These are phyloP conservation scores for Crepidodera aurea DNA, from an alignment of 2,888 invertebrate genomes.

Conservation along the genomic window DNA sequence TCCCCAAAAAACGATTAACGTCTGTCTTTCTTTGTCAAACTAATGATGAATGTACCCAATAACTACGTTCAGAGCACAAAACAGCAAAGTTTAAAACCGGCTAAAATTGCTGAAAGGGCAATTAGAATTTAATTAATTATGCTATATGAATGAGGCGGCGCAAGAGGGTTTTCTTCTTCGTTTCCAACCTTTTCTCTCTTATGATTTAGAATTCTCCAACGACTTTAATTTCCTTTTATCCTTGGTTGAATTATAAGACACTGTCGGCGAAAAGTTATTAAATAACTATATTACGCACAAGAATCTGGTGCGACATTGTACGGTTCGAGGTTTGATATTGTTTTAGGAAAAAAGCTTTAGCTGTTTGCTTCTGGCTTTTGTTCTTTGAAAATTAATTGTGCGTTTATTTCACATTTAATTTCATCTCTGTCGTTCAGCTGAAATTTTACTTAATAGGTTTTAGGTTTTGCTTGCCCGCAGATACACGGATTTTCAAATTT, in stretches of 20 bases:
- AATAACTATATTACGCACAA: conserved; percentile 44
- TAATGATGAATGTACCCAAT: conserved; percentile 62
- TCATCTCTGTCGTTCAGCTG: no score
- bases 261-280: conserved; percentile 42
- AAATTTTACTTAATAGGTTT: no score
- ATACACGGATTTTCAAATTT: no score
- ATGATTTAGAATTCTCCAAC: conserved; percentile 51
- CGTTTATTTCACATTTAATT: conserved; percentile 20
- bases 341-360: background rate
- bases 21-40: conserved; percentile 61
- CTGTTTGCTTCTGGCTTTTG: conserved; percentile 6
- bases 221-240: conserved; percentile 52
- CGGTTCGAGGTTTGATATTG: background rate
- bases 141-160: conserved; percentile 58
- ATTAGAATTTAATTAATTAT: conserved; percentile 64
- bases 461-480: no score
- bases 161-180: conserved; percentile 45
- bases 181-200: conserved; percentile 39
- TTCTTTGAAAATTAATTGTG: conserved; percentile 17
- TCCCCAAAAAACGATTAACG: conserved; percentile 55
- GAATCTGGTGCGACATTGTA: conserved; percentile 30
- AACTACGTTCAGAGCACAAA: conserved; percentile 56
- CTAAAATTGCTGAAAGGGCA: conserved; percentile 58
- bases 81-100: conserved; percentile 59
- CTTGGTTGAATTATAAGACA: conserved; percentile 43